Percentiles rank a stretch among this genome's conserved stretches.
phyloP scores from a whole-genome alignment of 1,140 invertebrate species.

The Zaprionus capensis region DNA sequence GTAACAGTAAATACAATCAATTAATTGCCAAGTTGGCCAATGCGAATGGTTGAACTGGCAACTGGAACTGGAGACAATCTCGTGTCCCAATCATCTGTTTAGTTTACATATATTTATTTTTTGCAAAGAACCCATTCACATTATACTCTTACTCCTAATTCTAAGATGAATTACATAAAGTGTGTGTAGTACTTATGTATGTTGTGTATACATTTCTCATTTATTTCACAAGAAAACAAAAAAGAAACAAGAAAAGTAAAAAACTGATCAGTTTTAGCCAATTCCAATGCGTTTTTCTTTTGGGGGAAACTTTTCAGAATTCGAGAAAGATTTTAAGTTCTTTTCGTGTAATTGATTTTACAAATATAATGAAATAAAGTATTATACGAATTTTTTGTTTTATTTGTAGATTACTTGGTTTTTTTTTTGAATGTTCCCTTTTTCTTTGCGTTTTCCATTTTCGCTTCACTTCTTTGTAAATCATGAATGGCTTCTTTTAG shows the following conservation, averaged over 20 bases:
- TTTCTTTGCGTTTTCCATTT: neutral
- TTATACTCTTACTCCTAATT: constrained; percentile 66
- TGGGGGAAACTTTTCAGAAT: neutral
- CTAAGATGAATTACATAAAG: constrained; percentile 74
- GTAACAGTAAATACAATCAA: constrained; percentile 71
- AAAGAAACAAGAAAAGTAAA: neutral
- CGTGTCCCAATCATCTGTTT: constrained; percentile 47
- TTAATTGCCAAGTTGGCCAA: constrained; percentile 70
- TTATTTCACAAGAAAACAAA: constrained; percentile 43
- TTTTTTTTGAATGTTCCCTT: neutral
- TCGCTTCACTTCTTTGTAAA: neutral
- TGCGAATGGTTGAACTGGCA: constrained; percentile 52
- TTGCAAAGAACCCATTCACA: constrained; percentile 60
- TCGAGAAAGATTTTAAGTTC: neutral
- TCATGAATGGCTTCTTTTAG: neutral
- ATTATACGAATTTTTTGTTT: neutral
- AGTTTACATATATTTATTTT: constrained; percentile 77
- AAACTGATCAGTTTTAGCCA: constrained; percentile 14
- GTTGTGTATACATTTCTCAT: constrained; percentile 76
- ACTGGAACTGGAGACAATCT: neutral
- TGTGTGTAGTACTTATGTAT: constrained; percentile 79
- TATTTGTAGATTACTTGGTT: neutral
- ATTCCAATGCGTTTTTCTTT: neutral
- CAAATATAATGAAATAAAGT: neutral
- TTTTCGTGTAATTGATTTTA: neutral